Evolutionary conservation across 92 coral and sea anemone species (phyloP).

Genomic region (Montipora capitata): DNA sequence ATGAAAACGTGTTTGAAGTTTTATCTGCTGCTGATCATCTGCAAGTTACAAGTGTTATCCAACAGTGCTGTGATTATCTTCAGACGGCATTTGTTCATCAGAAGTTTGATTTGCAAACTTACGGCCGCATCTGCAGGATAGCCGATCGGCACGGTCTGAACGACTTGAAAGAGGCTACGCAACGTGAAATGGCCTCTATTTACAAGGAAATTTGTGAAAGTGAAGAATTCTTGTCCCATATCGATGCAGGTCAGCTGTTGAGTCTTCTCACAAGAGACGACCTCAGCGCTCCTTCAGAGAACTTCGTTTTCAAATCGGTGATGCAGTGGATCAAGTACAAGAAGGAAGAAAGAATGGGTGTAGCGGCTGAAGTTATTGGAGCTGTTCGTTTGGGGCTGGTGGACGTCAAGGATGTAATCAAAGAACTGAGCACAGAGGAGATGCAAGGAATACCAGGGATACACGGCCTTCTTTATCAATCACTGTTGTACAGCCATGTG

Average conservation of each 20-base stretch:
- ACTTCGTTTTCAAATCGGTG: conserved; percentile 69
- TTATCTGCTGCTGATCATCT: conserved; percentile 70
- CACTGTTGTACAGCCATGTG: background rate
- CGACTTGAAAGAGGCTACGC: conserved; percentile 19
- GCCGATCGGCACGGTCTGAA: conserved; percentile 14
- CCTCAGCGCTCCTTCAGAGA: conserved; percentile 81
- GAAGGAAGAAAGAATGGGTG: conserved; percentile 38
- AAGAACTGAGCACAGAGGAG: conserved; percentile 19
- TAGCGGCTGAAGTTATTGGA: conserved; percentile 63
- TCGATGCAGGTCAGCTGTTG: conserved; percentile 47
- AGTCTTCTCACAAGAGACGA: conserved; percentile 60
- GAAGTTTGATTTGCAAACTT: conserved; percentile 8
- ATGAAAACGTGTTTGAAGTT: conserved; percentile 63
- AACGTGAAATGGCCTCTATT: background rate
- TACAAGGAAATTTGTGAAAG: conserved; percentile 64
- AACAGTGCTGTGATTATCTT: conserved; percentile 31
- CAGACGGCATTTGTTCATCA: conserved; percentile 4
- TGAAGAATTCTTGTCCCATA: conserved; percentile 50
- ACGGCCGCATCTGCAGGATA: conserved; percentile 2
- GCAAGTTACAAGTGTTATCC: conserved; percentile 5
- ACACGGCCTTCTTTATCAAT: background rate
- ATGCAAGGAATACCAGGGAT: conserved; percentile 7
- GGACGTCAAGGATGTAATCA: conserved; percentile 5
- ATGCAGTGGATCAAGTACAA: conserved; percentile 77
- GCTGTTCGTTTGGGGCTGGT: conserved; percentile 72